Evolutionary conservation across 2,888 invertebrate species (phyloP).

Genomic region (Drosophila neonasuta): DNA sequence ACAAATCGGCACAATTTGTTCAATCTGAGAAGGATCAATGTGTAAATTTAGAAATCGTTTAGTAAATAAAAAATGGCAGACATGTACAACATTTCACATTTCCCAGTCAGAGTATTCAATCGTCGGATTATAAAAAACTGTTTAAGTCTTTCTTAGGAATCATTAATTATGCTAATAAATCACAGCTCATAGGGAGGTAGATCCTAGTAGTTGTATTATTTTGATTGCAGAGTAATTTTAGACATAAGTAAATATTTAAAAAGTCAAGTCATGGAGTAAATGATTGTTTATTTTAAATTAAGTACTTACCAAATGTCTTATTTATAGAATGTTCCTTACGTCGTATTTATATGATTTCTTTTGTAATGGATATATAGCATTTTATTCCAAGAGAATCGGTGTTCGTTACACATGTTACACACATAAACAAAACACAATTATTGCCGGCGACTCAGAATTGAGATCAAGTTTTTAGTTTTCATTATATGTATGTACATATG

Average conservation of each 20-base stretch:
- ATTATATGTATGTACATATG: constrained; percentile 31
- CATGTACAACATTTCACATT: too few relatives aligned
- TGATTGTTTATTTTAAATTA: constrained; percentile 34
- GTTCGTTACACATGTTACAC: constrained; percentile 21
- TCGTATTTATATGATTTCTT: constrained; percentile 24
- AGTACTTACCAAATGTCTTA: constrained; percentile 34
- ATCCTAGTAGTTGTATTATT: constrained; percentile 10
- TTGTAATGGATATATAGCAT: constrained; percentile 32
- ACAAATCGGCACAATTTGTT: too few relatives aligned
- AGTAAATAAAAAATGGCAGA: too few relatives aligned
- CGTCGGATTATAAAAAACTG: not conserved
- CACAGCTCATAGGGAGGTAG: constrained; percentile 2
- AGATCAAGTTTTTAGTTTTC: constrained; percentile 45
- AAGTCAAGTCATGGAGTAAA: constrained; percentile 1
- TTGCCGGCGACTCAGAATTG: constrained; percentile 46
- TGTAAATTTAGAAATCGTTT: too few relatives aligned
- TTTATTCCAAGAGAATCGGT: constrained; percentile 13
- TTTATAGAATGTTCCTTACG: constrained; percentile 39
- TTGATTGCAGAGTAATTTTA: not conserved
- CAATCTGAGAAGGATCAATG: too few relatives aligned
- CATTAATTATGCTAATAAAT: constrained; percentile 14
- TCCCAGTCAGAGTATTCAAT: not conserved
- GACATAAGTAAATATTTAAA: not conserved
- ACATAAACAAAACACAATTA: constrained; percentile 35
- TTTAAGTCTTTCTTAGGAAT: not conserved